Percentiles rank a stretch among this genome's conserved stretches.
Conservation (phyloP, 2,888 invertebrate genomes). For the Pristionchus mayeri region DNA sequence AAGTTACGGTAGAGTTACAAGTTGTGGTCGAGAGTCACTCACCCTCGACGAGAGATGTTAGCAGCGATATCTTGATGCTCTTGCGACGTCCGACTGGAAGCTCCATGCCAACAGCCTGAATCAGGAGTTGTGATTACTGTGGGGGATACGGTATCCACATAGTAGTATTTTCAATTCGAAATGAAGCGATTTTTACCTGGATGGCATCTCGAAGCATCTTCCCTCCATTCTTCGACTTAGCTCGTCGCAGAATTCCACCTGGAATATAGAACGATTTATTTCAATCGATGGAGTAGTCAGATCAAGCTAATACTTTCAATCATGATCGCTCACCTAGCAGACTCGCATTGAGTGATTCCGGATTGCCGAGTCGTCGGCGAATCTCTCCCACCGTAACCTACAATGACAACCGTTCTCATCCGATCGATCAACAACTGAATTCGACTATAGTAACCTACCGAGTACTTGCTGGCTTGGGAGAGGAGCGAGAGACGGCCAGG, state of each 20-base stretch:
- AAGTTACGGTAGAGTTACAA: constrained; percentile 8
- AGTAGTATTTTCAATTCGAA: no score
- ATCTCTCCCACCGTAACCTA: constrained; percentile 91
- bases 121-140: constrained; percentile 57
- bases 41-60: constrained; percentile 98
- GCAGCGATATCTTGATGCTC: constrained; percentile 96
- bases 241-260: constrained; percentile 93
- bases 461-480: constrained; percentile 98
- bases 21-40: background rate
- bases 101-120: constrained; percentile 97
- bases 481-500: constrained; percentile 95
- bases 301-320: background rate
- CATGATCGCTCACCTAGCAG: constrained; percentile 81
- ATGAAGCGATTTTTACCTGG: constrained; percentile 18
- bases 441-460: constrained; percentile 77
- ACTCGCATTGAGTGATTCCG: constrained; percentile 97
- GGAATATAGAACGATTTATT: background rate
- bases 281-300: background rate
- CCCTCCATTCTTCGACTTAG: constrained; percentile 99
- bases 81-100: constrained; percentile 96
- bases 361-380: constrained; percentile 89
- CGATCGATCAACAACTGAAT: background rate
- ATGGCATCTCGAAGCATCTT: constrained; percentile 90
- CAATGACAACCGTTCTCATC: background rate
- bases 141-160: background rate